A percentile compares a stretch with the other conserved stretches of the same genome.
These are phyloP conservation scores for Nothoprocta perdicaria DNA, from an alignment of 2,113 vertebrate genomes.

Conservation along the genomic window DNA sequence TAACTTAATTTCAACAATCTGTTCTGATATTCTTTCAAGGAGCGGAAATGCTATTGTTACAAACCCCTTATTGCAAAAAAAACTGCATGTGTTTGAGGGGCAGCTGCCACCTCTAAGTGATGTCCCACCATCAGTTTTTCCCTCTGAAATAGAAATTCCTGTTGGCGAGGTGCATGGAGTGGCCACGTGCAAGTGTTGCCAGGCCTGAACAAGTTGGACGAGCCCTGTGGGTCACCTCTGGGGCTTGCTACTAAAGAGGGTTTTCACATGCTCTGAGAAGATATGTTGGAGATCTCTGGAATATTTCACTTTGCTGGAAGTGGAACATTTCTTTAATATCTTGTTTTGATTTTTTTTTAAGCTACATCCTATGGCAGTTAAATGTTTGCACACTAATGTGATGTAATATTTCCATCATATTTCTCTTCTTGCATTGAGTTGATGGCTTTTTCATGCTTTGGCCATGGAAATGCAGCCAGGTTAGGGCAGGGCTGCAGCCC, in stretches of 20 bases:
- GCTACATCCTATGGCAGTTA: background rate
- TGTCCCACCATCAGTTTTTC: background rate
- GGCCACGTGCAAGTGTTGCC: background rate
- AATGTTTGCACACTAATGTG: background rate
- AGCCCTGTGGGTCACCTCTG: background rate
- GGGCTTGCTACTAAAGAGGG: background rate
- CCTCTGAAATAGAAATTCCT: background rate
- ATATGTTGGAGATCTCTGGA: background rate
- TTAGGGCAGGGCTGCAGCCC: background rate
- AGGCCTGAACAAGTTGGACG: fast-evolving
- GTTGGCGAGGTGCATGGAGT: background rate
- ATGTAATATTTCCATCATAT: background rate
- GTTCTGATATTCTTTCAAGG: background rate
- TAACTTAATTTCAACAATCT: background rate
- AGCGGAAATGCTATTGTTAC: background rate
- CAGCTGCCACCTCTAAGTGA: background rate
- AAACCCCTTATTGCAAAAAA: too few species aligned
- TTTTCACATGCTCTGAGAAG: background rate
- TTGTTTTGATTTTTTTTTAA: background rate
- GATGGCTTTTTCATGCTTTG: background rate
- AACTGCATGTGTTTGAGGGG: background rate
- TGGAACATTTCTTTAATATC: too few species aligned
- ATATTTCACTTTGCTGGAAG: too few species aligned
- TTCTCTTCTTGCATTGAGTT: background rate
- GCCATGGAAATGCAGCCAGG: background rate